A percentile compares a stretch with the other conserved stretches of the same genome.
phyloP scores from a whole-genome alignment of 2,797 vertebrate genomes.

The Anguilla marmorata region DNA sequence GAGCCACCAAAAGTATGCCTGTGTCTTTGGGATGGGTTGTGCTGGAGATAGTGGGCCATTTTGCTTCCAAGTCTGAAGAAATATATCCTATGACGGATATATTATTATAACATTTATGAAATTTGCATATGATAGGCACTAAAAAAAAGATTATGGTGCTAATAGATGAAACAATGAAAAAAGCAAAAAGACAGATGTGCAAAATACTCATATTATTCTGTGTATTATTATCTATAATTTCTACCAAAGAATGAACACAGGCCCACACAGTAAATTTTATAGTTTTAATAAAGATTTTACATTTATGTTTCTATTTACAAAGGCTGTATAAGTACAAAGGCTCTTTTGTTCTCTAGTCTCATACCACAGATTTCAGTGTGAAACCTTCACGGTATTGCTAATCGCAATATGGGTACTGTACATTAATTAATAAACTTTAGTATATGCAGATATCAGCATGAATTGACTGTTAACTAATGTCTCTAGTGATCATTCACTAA shows the following conservation, averaged over 20 bases:
- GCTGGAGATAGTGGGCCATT: background rate
- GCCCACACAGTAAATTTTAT: background rate
- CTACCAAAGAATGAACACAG: background rate
- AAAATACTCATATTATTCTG: too few relatives aligned
- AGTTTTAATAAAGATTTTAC: background rate
- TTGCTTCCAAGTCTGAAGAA: too few relatives aligned
- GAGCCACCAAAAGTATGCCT: background rate
- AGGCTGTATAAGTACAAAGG: background rate
- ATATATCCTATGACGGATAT: too few relatives aligned
- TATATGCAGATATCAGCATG: background rate
- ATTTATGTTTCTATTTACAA: background rate
- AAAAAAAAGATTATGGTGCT: background rate
- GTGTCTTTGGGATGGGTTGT: background rate
- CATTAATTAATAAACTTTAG: background rate
- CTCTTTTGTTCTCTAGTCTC: background rate
- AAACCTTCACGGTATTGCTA: background rate
- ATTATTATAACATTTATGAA: too few relatives aligned
- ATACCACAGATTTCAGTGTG: too few relatives aligned
- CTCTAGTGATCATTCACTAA: background rate
- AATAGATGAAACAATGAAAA: background rate
- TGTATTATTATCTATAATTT: background rate
- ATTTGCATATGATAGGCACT: too few relatives aligned
- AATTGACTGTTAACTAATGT: background rate
- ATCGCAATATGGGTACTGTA: background rate
- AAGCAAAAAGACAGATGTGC: background rate